Percentiles rank a stretch among this genome's conserved stretches.
phyloP scores from a whole-genome alignment of 2,113 vertebrate species.

The Bubalus kerabau region DNA sequence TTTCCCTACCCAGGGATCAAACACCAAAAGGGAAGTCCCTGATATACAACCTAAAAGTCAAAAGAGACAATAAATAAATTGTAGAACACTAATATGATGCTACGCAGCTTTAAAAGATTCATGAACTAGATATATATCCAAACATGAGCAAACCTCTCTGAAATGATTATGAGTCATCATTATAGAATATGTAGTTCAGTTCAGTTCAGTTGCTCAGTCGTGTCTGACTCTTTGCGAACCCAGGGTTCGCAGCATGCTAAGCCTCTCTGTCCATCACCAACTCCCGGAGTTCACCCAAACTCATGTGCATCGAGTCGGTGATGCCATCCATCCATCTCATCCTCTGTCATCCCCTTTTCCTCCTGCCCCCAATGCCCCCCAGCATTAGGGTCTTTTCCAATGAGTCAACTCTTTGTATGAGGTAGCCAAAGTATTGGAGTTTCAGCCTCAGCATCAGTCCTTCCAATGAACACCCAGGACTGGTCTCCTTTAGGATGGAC shows the following conservation, averaged over 20 bases:
- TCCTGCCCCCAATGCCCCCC: not conserved
- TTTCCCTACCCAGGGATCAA: not conserved
- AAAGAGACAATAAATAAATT: not conserved
- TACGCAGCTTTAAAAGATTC: not conserved
- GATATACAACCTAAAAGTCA: not conserved
- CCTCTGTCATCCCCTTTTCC: not conserved
- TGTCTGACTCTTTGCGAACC: fast-evolving
- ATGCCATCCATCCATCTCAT: not conserved
- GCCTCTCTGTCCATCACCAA: not conserved
- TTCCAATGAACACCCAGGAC: not conserved
- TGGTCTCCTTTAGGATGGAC: not conserved
- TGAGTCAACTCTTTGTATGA: not conserved
- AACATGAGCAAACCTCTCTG: not conserved
- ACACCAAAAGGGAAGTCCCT: not conserved
- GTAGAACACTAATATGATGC: not conserved
- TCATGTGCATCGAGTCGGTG: not conserved
- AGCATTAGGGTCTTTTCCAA: not conserved
- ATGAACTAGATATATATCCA: not conserved
- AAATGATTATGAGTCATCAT: not conserved
- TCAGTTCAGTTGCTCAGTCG: not conserved
- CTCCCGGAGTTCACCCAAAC: not conserved
- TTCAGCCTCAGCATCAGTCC: not conserved
- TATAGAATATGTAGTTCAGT: not conserved
- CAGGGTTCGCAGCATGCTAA: fast-evolving
- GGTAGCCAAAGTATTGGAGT: not conserved